Percentiles rank a stretch among this genome's conserved stretches.
Evolutionary conservation across 2,797 vertebrate genomes (phyloP).

Genomic region (Neopelma chrysocephalum): DNA sequence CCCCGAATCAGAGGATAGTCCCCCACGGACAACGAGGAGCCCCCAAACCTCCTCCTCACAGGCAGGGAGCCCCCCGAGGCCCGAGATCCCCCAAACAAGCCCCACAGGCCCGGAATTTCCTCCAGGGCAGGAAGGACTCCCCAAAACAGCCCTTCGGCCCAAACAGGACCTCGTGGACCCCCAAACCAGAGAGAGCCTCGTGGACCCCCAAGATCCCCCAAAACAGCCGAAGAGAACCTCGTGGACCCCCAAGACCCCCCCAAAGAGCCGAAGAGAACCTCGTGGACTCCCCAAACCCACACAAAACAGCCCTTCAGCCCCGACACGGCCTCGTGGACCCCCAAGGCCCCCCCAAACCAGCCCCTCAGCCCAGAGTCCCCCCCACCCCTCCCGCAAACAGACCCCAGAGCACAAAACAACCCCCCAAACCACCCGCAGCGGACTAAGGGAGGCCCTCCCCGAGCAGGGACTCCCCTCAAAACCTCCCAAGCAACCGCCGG

Average conservation of each 20-base stretch:
- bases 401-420: background rate
- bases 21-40: accelerated
- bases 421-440: background rate
- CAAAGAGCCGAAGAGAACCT: no score
- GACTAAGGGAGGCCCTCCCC: accelerated
- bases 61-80: no score
- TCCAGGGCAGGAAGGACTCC: background rate
- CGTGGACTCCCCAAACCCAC: no score
- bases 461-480: background rate
- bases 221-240: background rate
- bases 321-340: no score
- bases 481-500: background rate
- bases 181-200: background rate
- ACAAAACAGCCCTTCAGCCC: no score
- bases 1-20: accelerated
- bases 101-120: background rate
- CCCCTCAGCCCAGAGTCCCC: background rate
- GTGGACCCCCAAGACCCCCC: background rate
- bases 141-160: background rate
- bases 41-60: background rate
- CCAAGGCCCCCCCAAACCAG: no score
- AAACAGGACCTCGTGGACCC: background rate
- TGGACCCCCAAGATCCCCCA: background rate
- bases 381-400: no score
- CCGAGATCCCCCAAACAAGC: accelerated